Base-by-base conservation (phyloP, 2,888 invertebrate genomes). In the Drosophila fulvimacula region DNA sequence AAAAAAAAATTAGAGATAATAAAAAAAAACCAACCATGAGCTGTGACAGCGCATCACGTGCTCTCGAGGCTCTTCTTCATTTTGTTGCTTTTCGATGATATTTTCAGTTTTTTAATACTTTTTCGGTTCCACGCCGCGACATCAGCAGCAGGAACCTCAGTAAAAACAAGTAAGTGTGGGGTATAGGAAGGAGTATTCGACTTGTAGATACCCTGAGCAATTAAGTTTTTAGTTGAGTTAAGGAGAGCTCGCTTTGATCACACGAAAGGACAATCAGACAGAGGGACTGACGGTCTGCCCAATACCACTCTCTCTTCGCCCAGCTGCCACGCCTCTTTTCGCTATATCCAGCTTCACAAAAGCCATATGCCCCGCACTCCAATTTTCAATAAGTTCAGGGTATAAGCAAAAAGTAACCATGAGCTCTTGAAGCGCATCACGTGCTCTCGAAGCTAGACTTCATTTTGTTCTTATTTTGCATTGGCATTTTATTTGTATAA, bases 31-130 rank as follows among this genome's bases (percentile, higher is more conserved):
- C 64, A 68, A 44, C 76, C 71, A 61, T 70, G 57, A 58, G 75
- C 62, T 68, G 58, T 19, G 79, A 48, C 69, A 63, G 44, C 57
- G 62, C 75, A 74, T 89, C 83, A 83, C 83, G 83, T 89, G 83
- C 75, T 75, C 73, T 63, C 67, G 34, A 67, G 46, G 70, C 66
- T 62, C 68, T 49, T 77, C 79, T 66, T 87, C 44, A 59, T 58
- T 63, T 70, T 53, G 42, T 41, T 39, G 44, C 49, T 59, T 73
- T 38, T 42, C 57, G 48, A 53, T 41, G 38, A 36, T 46, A 5
- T 32, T 49, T 52, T 17, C 19, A 30, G 24, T 44, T 44, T 7
- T 42, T 36, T 17, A 1, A 6, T 17, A 6, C 13, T 30, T 48
- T 46, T 42, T 55, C 49, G 55, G 44, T 51, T 64, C 55, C 7